Conservation (phyloP, 2,888 invertebrate genomes). For the Ichneumoninae sp. region DNA sequence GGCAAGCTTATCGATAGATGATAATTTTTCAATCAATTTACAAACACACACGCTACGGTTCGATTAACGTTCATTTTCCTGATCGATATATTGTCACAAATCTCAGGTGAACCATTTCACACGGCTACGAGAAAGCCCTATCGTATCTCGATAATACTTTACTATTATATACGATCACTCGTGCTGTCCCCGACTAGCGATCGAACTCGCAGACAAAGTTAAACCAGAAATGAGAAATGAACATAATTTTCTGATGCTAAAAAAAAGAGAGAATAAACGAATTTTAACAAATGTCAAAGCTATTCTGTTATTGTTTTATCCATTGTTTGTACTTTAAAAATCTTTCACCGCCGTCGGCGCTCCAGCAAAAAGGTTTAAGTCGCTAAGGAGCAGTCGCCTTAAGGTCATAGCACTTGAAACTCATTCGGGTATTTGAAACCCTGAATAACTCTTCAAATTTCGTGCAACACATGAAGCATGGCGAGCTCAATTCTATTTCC, state of each 20-base stretch:
- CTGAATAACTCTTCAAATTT: neutral
- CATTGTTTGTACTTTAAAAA: neutral
- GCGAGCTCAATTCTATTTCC: neutral
- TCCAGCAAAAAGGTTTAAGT: too few species aligned
- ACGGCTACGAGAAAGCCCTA: constrained; percentile 6
- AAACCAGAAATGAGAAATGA: constrained; percentile 11
- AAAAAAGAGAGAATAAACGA: constrained; percentile 32
- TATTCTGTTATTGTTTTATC: neutral
- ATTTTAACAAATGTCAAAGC: constrained; percentile 19
- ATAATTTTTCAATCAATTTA: constrained; percentile 21
- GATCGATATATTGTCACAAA: constrained; percentile 8
- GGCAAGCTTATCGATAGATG: constrained; percentile 12
- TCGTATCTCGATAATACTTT: neutral
- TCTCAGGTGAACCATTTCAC: constrained; percentile 31
- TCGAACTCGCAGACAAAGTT: constrained; percentile 12
- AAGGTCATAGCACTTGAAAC: neutral
- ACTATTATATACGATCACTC: constrained; percentile 35
- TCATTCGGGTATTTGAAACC: neutral
- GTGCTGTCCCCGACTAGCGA: constrained; percentile 16
- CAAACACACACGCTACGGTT: constrained; percentile 5
- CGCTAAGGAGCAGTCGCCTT: neutral
- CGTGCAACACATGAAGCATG: neutral
- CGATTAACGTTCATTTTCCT: constrained; percentile 10
- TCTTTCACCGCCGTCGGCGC: too few species aligned
- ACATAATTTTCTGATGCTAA: constrained; percentile 32